Conservation (phyloP, 1,140 invertebrate genomes). For the Hyles vespertilio region DNA sequence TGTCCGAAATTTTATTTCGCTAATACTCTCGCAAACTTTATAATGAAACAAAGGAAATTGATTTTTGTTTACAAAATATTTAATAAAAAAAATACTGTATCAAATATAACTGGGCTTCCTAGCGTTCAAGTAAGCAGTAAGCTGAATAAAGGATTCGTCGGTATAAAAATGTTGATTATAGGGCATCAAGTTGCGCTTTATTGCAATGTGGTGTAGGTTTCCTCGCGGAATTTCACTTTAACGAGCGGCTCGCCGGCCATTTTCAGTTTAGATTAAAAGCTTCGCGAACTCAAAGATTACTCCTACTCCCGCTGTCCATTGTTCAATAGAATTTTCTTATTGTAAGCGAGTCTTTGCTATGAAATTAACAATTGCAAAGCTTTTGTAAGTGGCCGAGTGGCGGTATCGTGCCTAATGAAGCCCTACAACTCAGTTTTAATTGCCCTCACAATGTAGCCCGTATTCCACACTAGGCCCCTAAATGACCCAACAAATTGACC, state of each 20-base stretch:
- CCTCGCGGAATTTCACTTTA: slow-evolving; percentile 12
- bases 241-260: slow-evolving; percentile 3
- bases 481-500: slow-evolving; percentile 69
- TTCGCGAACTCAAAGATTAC: not conserved
- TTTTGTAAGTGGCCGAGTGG: slow-evolving; percentile 16
- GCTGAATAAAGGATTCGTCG: slow-evolving; percentile 18
- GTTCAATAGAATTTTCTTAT: too few species aligned
- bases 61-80: too few species aligned
- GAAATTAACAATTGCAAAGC: not conserved
- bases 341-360: too few species aligned
- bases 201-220: slow-evolving; percentile 21
- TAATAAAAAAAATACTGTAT: too few species aligned
- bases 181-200: slow-evolving; percentile 20
- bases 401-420: slow-evolving; percentile 46
- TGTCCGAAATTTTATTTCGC: too few species aligned
- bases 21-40: too few species aligned
- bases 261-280: slow-evolving; percentile 6
- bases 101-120: not conserved
- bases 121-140: slow-evolving; percentile 12
- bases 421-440: slow-evolving; percentile 59
- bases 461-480: slow-evolving; percentile 47
- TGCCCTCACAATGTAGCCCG: slow-evolving; percentile 49
- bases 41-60: too few species aligned
- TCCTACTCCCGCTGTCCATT: too few species aligned
- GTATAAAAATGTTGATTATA: slow-evolving; percentile 18